Conservation (phyloP, 2,113 vertebrate genomes). For the Zootoca vivipara region DNA sequence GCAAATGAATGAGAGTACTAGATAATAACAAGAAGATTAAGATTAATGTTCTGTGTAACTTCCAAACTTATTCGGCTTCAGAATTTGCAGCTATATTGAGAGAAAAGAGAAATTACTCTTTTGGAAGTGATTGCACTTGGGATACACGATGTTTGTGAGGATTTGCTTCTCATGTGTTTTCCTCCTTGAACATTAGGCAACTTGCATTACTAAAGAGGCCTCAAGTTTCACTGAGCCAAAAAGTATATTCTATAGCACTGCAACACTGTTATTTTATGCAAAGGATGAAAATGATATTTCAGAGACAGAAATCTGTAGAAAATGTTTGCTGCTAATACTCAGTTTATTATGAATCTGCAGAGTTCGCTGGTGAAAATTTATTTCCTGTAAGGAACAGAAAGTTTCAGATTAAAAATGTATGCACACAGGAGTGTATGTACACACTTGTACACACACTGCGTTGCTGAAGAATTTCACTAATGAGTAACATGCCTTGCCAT, state of each 20-base stretch:
- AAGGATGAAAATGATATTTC: constrained; percentile 5
- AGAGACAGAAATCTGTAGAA: constrained; percentile 25
- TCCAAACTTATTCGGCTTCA: background rate
- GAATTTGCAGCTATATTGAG: background rate
- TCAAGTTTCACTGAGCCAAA: background rate
- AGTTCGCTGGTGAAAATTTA: background rate
- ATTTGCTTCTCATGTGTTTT: background rate
- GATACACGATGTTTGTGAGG: background rate
- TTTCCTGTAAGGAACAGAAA: background rate
- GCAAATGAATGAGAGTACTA: constrained; percentile 48
- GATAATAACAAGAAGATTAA: background rate
- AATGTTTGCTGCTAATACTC: constrained; percentile 30
- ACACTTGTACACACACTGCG: background rate
- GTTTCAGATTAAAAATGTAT: background rate
- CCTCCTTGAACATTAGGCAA: constrained; percentile 20
- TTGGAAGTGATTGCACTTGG: background rate
- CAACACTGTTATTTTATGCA: background rate
- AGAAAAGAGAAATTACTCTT: background rate
- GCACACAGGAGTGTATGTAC: fast-evolving
- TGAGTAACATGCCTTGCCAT: background rate
- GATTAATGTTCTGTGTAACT: constrained; percentile 8
- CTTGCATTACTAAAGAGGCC: background rate
- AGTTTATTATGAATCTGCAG: background rate
- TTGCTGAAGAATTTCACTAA: background rate
- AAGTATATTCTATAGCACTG: background rate